phyloP scores from a whole-genome alignment of 2,888 invertebrate genomes.

The Mythimna pallens region DNA sequence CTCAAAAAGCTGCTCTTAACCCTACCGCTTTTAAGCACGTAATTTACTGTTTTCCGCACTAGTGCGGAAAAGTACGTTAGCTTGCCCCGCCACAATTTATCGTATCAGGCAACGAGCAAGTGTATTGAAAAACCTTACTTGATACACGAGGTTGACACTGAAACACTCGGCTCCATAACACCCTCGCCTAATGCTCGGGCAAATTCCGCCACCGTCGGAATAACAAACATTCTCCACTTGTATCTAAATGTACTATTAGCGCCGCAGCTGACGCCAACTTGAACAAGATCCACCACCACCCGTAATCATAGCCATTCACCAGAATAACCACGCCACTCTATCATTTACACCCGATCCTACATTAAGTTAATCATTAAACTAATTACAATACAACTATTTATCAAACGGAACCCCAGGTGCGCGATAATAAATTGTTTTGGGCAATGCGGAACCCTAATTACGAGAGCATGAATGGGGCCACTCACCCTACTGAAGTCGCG shows the following conservation, averaged over 20 bases:
- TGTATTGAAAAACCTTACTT: too few relatives aligned
- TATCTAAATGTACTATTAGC: not conserved
- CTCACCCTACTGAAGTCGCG: conserved; percentile 63
- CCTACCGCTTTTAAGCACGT: too few relatives aligned
- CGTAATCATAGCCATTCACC: conserved; percentile 33
- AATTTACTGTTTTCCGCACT: too few relatives aligned
- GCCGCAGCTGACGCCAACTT: conserved; percentile 42
- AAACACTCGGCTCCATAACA: too few relatives aligned
- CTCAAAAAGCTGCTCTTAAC: too few relatives aligned
- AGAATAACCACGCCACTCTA: conserved; percentile 45
- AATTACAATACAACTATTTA: conserved; percentile 77
- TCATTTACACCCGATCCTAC: conserved; percentile 62
- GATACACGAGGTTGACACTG: too few relatives aligned
- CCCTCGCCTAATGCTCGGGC: too few relatives aligned
- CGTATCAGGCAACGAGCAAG: too few relatives aligned
- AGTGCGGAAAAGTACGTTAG: too few relatives aligned
- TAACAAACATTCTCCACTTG: too few relatives aligned
- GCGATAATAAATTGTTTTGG: conserved; percentile 77
- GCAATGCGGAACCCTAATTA: conserved; percentile 76
- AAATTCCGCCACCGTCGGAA: too few relatives aligned
- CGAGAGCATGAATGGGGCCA: conserved; percentile 58
- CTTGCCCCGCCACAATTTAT: too few relatives aligned
- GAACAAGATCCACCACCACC: conserved; percentile 8
- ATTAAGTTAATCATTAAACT: conserved; percentile 73
- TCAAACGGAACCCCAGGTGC: conserved; percentile 77